These are phyloP conservation scores for Stegodyphus dumicola DNA, from an alignment of 1,140 invertebrate genomes.

Conservation along the genomic window DNA sequence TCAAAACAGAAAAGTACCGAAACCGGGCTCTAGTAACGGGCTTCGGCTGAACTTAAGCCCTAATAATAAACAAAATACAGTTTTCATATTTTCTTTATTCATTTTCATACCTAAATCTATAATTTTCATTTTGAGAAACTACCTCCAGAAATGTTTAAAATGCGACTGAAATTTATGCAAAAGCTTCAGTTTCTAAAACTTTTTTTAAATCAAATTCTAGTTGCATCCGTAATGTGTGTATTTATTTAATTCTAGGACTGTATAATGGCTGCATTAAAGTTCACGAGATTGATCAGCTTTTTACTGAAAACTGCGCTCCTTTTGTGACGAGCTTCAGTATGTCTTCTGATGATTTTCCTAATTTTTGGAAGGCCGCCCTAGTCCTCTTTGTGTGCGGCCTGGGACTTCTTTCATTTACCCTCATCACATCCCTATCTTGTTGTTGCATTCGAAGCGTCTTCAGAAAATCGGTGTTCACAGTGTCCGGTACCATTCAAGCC, in stretches of 20 bases:
- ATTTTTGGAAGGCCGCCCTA: constrained; percentile 81
- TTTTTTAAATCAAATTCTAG: too few relatives aligned
- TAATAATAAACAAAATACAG: too few relatives aligned
- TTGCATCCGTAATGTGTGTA: too few relatives aligned
- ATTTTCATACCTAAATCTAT: too few relatives aligned
- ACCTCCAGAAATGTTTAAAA: too few relatives aligned
- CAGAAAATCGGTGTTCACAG: constrained; percentile 84
- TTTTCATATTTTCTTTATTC: too few relatives aligned
- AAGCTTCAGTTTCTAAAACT: too few relatives aligned
- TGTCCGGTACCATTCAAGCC: constrained; percentile 84
- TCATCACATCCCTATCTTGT: constrained; percentile 77
- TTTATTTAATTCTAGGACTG: constrained; percentile 71
- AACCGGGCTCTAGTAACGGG: too few relatives aligned
- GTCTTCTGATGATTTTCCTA: constrained; percentile 75
- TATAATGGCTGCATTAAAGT: constrained; percentile 79
- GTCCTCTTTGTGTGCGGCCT: constrained; percentile 78
- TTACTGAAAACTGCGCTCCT: constrained; percentile 74
- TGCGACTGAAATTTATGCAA: too few relatives aligned
- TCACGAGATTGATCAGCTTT: constrained; percentile 64
- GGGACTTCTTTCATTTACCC: constrained; percentile 76
- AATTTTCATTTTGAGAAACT: too few relatives aligned
- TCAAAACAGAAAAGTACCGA: too few relatives aligned
- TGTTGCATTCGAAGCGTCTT: constrained; percentile 82
- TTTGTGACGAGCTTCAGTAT: constrained; percentile 76
- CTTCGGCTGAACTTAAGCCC: too few relatives aligned